A percentile compares a stretch with the other conserved stretches of the same genome.
Conservation (phyloP, 2,797 vertebrate genomes). For the Cuculus canorus region DNA sequence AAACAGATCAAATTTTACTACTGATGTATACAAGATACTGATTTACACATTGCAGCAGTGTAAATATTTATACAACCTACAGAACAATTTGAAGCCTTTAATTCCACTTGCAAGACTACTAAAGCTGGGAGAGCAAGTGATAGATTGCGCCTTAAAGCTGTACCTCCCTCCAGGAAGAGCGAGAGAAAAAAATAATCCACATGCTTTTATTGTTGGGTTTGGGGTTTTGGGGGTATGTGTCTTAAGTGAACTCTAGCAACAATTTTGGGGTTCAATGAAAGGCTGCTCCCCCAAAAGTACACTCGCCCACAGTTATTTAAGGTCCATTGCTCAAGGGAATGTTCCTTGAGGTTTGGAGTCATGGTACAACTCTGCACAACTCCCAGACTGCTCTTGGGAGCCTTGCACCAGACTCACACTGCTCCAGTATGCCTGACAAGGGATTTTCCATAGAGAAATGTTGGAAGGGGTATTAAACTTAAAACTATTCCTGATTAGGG, state of each 20-base stretch:
- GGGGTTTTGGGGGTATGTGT: too few species aligned
- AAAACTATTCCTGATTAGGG: not conserved
- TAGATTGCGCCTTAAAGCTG: not conserved
- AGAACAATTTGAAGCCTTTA: not conserved
- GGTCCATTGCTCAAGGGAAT: not conserved
- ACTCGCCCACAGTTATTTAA: not conserved
- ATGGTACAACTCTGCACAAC: rapidly evolving
- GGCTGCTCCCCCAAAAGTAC: not conserved
- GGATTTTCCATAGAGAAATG: not conserved
- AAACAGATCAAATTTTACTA: not conserved
- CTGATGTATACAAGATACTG: not conserved
- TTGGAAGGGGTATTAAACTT: not conserved
- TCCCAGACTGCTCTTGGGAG: not conserved
- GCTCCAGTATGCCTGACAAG: not conserved
- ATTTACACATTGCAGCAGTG: not conserved
- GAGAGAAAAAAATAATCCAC: not conserved
- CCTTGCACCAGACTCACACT: not conserved
- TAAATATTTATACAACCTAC: not conserved
- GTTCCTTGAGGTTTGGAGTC: not conserved
- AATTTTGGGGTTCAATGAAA: not conserved
- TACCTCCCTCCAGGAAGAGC: not conserved
- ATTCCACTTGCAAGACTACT: not conserved
- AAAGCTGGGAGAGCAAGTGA: not conserved
- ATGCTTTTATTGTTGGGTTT: not conserved
- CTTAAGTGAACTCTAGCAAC: not conserved